A percentile compares a stretch with the other conserved stretches of the same genome.
These are phyloP conservation scores for Pungitius pungitius DNA, from an alignment of 2,113 vertebrate species.

Conservation along the genomic window DNA sequence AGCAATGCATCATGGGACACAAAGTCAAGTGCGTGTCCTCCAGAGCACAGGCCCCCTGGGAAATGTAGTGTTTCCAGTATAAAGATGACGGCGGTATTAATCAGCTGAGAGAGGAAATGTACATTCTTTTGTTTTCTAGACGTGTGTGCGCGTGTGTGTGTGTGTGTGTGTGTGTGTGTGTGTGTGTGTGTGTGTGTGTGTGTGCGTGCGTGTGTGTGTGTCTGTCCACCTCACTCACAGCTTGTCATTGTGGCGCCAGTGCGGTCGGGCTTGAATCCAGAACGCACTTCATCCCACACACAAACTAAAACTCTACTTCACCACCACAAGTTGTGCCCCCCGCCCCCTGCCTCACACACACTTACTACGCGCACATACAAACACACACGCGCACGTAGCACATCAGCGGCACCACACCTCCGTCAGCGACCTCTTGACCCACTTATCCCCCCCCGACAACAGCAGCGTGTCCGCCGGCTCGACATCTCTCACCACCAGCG, in stretches of 20 bases:
- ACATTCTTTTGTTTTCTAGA: neutral
- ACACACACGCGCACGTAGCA: constrained; percentile 5
- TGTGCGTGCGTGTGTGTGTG: constrained; percentile 2
- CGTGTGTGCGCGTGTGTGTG: neutral
- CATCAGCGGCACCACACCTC: constrained; percentile 60
- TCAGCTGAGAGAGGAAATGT: constrained; percentile 6
- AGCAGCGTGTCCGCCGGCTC: constrained; percentile 69
- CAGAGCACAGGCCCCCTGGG: constrained; percentile 20
- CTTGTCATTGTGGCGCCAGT: constrained; percentile 67
- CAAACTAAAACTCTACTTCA: constrained; percentile 41
- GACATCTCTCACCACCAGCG: constrained; percentile 69
- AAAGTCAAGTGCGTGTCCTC: constrained; percentile 8
- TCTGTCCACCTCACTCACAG: constrained; percentile 43
- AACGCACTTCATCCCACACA: constrained; percentile 52
- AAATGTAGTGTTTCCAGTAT: constrained; percentile 19
- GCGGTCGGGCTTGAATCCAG: constrained; percentile 55
- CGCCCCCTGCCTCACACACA: constrained; percentile 12
- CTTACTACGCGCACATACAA: constrained; percentile 13
- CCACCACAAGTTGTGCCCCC: constrained; percentile 7
- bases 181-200: neutral
- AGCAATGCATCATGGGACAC: constrained; percentile 41
- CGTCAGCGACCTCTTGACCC: constrained; percentile 70
- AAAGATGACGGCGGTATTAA: neutral
- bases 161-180: neutral
- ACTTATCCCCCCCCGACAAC: constrained; percentile 71